These are phyloP conservation scores for Drosophila athabasca DNA, from an alignment of 1,140 invertebrate genomes.

Conservation along the genomic window DNA sequence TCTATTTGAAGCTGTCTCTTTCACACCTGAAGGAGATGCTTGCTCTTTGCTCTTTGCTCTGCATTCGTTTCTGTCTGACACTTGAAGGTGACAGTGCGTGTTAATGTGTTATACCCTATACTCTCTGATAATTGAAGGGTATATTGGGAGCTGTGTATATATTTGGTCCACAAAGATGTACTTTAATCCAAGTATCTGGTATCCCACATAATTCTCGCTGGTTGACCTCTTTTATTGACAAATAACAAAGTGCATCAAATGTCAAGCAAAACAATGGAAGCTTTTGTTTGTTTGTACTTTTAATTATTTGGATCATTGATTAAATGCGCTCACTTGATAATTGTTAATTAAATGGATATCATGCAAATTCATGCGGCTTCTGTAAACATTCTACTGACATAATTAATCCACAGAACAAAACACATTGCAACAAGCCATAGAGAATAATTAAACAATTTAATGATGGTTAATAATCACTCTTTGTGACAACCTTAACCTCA, in stretches of 20 bases:
- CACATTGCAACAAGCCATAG: constrained; percentile 1
- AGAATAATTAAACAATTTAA: constrained; percentile 52
- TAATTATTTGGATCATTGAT: constrained; percentile 33
- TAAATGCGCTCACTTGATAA: constrained; percentile 24
- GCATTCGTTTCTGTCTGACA: no score
- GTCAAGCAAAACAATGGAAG: neutral
- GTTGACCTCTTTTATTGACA: no score
- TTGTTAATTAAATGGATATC: constrained; percentile 45
- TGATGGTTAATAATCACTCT: constrained; percentile 48
- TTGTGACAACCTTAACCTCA: constrained; percentile 35
- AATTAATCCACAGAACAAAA: constrained; percentile 30
- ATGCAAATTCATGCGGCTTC: constrained; percentile 40
- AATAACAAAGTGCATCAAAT: constrained; percentile 1
- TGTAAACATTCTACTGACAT: constrained; percentile 23
- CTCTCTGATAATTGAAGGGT: no score
- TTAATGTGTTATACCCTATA: no score
- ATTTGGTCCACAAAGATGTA: no score
- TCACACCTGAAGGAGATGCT: no score
- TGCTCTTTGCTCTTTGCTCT: no score
- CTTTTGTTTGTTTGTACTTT: neutral
- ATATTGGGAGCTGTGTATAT: no score
- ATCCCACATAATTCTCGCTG: no score
- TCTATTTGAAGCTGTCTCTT: no score
- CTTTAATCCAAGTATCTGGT: no score
- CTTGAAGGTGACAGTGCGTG: no score